phyloP scores from a whole-genome alignment of 2,888 invertebrate genomes.

The Tetanocera ferruginea region DNA sequence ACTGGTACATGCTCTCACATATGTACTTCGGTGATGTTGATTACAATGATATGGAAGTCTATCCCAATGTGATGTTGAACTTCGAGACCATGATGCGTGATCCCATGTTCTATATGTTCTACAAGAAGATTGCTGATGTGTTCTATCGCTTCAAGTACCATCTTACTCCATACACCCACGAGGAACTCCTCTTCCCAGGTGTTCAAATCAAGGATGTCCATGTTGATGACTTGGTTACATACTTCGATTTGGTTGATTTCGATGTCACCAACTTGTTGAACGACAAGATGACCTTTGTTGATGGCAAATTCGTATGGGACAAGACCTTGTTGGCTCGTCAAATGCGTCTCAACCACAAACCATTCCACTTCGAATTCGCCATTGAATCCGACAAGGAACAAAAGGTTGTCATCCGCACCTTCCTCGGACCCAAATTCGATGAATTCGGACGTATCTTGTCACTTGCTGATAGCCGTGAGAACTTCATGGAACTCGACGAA shows the following conservation, averaged over 20 bases:
- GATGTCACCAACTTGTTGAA: too few relatives aligned
- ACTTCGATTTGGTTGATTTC: too few relatives aligned
- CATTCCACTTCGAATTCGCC: conserved; percentile 74
- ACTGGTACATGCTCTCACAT: too few relatives aligned
- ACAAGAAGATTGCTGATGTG: conserved; percentile 74
- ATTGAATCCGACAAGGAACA: conserved; percentile 73
- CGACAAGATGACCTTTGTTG: too few relatives aligned
- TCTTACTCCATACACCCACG: conserved; percentile 74
- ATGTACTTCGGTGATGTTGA: conserved; percentile 50
- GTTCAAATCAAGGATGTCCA: conserved; percentile 76
- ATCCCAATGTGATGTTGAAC: conserved; percentile 76
- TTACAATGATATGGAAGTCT: conserved; percentile 54
- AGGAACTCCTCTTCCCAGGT: conserved; percentile 74
- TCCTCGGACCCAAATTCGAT: too few relatives aligned
- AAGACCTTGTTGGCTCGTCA: conserved; percentile 75
- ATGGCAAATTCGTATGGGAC: too few relatives aligned
- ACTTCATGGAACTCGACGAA: too few relatives aligned
- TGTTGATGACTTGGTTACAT: conserved; percentile 72
- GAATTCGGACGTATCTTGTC: too few relatives aligned
- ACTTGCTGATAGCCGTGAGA: too few relatives aligned
- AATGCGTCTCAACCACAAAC: conserved; percentile 78
- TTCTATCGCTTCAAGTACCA: conserved; percentile 74
- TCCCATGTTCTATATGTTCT: conserved; percentile 78
- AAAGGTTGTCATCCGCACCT: too few relatives aligned
- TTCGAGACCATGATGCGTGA: conserved; percentile 78